A percentile compares a stretch with the other conserved stretches of the same genome.
phyloP scores from a whole-genome alignment of 2,797 vertebrate genomes.

The Sebastes nivosus region DNA sequence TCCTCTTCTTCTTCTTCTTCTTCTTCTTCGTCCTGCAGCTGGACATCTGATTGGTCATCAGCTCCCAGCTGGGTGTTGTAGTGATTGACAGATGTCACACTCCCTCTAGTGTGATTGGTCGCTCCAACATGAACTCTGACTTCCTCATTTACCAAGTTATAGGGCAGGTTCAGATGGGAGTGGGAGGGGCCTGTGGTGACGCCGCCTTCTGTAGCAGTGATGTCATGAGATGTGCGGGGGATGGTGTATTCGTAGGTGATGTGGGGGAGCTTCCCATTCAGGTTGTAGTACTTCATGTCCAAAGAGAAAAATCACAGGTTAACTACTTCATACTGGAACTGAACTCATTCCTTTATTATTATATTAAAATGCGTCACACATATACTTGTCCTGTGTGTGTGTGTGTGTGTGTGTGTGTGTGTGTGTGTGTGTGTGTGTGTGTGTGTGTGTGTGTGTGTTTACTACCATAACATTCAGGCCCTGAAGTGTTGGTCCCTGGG shows the following conservation, averaged over 20 bases:
- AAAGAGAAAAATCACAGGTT: slow-evolving; percentile 1
- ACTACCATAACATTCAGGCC: slow-evolving; percentile 91
- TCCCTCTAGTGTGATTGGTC: slow-evolving; percentile 58
- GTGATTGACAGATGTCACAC: not conserved
- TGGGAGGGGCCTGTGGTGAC: not conserved
- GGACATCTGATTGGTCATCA: slow-evolving; percentile 19
- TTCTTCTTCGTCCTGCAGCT: slow-evolving; percentile 17
- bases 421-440: not conserved
- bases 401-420: not conserved
- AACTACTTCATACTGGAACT: not conserved
- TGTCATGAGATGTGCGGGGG: slow-evolving; percentile 61
- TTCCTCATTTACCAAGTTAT: slow-evolving; percentile 51
- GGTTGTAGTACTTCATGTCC: slow-evolving; percentile 87
- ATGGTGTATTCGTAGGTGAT: slow-evolving; percentile 91
- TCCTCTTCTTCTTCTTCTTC: too few species aligned
- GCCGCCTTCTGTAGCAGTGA: slow-evolving; percentile 18
- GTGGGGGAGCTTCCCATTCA: slow-evolving; percentile 91
- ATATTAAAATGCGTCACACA: not conserved
- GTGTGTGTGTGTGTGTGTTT: not conserved
- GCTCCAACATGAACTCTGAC: not conserved
- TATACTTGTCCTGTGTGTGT: not conserved
- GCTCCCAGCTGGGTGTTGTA: slow-evolving; percentile 19
- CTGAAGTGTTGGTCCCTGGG: slow-evolving; percentile 89
- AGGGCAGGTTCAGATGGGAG: slow-evolving; percentile 46
- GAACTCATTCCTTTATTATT: not conserved